phyloP scores from a whole-genome alignment of 2,113 vertebrate species.

The Herpetotheres cachinnans region DNA sequence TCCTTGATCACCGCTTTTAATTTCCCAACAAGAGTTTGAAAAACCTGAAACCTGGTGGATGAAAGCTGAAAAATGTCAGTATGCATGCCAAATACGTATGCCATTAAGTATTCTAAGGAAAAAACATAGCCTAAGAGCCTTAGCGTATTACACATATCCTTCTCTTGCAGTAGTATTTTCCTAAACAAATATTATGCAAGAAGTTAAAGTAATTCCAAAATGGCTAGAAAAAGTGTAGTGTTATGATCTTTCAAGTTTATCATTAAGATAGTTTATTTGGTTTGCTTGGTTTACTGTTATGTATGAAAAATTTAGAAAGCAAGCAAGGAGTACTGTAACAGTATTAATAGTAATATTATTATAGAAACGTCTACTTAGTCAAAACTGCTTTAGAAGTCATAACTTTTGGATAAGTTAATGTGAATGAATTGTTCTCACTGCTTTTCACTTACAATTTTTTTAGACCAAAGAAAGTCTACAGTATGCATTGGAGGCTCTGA shows the following conservation, averaged over 20 bases:
- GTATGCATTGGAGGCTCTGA: conserved; percentile 92
- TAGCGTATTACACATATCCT: background rate
- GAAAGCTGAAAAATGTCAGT: background rate
- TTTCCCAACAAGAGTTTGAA: background rate
- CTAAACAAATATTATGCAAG: background rate
- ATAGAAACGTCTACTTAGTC: background rate
- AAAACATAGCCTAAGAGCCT: background rate
- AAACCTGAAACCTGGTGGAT: background rate
- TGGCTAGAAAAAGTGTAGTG: background rate
- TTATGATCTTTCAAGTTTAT: background rate
- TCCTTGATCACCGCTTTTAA: background rate
- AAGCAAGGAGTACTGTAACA: background rate
- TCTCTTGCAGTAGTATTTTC: background rate
- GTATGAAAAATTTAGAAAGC: background rate
- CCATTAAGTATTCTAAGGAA: background rate
- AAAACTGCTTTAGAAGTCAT: background rate
- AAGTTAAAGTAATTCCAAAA: background rate
- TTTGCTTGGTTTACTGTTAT: background rate
- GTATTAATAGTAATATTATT: background rate
- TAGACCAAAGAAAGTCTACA: conserved; percentile 96
- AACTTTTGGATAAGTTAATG: background rate
- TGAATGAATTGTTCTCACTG: conserved; percentile 5
- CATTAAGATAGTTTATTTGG: background rate
- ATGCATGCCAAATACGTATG: background rate
- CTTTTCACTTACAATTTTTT: background rate